Evolutionary conservation across 2,888 invertebrate genomes (phyloP), one percentile per base, ranked within the genome.

Genomic region (Euplagia quadripunctaria): DNA sequence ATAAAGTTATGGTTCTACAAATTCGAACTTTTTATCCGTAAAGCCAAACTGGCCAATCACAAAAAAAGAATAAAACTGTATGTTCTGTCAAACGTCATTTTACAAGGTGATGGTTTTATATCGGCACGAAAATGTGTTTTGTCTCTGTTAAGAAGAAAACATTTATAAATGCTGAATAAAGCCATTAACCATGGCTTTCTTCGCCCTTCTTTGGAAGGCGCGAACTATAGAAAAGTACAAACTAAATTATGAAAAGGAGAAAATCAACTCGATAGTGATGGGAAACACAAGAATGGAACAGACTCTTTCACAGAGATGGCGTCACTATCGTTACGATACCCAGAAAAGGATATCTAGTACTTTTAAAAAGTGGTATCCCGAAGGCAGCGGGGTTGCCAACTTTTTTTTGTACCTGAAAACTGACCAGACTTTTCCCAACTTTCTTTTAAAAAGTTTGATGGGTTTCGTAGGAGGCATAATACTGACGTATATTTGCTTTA

Each of bases 391-490:
- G 0, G 77, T 92, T 11, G 90, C 91, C 0, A 94, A 92, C 72
- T 88, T 93, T 63, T 85, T 91, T 55, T 77, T 89, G 11, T 92
- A 90, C 74, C 72, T 95, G 14, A 88, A 77, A 90, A 96, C 86
- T 92, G 97, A 85, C 94, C 97, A 83, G 81, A 91, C 92, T 0
- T 90, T 94, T 70, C 91, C 94, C 0, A 97, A 97, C 89, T 97
- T 96, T 78, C 89, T 97, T 4, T 72, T 97, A 31, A 97, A 97
- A 86, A 97, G 97, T 85, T 78, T 97, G 0, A 83, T 97, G 17
- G 98, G 97, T 1, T 97, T 97, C 81, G 78, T 97, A 1, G 96
- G 97, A 41, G 97, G 97, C 0, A 95, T 97, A 66, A 79, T 97
- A 16, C 88, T 97, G 66, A 97, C 97, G 0, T 97, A 97, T 84